phyloP scores from a whole-genome alignment of 2,797 vertebrate genomes.

The Telmatherina bonti region DNA sequence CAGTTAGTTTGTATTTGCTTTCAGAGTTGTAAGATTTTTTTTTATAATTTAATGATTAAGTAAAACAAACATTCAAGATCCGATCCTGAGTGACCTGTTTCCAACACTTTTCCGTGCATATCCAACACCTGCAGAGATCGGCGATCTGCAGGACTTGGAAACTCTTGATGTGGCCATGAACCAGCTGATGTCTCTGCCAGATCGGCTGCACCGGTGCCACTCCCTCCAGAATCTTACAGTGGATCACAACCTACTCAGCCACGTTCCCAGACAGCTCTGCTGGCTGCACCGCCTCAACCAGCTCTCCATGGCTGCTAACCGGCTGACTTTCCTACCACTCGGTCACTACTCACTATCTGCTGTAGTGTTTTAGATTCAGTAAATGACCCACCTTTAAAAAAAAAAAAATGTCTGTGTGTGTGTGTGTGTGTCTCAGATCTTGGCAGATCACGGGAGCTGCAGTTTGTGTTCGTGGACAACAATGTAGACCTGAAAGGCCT shows the following conservation, averaged over 20 bases:
- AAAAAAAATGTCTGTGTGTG: conserved; percentile 34
- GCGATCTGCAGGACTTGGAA: conserved; percentile 93
- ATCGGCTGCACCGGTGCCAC: conserved; percentile 90
- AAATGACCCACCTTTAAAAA: not conserved
- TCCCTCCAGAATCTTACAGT: conserved; percentile 94
- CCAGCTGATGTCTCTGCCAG: conserved; percentile 88
- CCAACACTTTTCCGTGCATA: conserved; percentile 2
- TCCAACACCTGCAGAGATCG: conserved; percentile 87
- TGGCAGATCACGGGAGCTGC: conserved; percentile 93
- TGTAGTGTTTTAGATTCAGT: not conserved
- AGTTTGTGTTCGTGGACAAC: conserved; percentile 97
- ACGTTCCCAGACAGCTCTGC: conserved; percentile 93
- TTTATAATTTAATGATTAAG: not conserved
- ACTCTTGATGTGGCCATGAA: conserved; percentile 95
- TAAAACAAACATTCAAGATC: not conserved
- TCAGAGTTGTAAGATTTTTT: not conserved
- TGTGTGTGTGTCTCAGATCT: conserved; percentile 84
- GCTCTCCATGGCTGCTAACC: conserved; percentile 96
- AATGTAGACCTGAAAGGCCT: conserved; percentile 92
- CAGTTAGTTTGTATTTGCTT: not conserved
- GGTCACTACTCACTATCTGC: conserved; percentile 81
- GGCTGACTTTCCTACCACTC: conserved; percentile 90
- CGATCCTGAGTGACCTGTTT: not conserved
- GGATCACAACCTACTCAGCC: conserved; percentile 91
- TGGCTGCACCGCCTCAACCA: conserved; percentile 95